Percentiles rank a stretch among this genome's conserved stretches.
These are phyloP conservation scores for Aramus guarauna DNA, from an alignment of 2,113 vertebrate genomes.

Conservation along the genomic window DNA sequence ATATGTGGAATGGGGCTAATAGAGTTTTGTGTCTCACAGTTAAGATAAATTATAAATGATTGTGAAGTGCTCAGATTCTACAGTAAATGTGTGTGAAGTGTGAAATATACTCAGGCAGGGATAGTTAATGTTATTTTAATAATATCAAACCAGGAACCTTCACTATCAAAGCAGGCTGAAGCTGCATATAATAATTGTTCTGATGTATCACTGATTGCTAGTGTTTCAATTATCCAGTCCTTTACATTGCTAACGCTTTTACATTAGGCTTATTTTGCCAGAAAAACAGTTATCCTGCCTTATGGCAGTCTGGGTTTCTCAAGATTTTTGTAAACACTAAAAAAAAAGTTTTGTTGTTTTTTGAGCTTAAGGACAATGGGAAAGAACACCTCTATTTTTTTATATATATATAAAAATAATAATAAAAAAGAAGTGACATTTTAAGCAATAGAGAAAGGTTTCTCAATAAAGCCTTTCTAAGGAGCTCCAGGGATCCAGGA, in stretches of 20 bases:
- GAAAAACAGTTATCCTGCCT: background rate
- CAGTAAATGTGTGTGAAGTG: background rate
- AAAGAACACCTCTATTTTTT: background rate
- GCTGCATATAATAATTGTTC: background rate
- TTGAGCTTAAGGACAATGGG: background rate
- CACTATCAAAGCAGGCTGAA: background rate
- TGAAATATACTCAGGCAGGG: background rate
- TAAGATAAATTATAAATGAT: background rate
- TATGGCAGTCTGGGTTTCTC: background rate
- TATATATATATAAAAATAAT: background rate
- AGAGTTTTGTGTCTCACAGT: background rate
- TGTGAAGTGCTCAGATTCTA: background rate
- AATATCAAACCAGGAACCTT: background rate
- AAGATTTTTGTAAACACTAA: background rate
- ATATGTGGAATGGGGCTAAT: background rate
- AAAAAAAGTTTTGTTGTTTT: background rate
- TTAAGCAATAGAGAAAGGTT: background rate
- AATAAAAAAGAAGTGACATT: background rate
- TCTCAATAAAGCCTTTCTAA: background rate
- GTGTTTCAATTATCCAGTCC: background rate
- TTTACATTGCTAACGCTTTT: background rate
- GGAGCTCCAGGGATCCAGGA: slow-evolving; percentile 15
- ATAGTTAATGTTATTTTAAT: background rate
- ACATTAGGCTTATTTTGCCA: background rate
- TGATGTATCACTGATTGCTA: background rate